Evolutionary conservation across 1,140 invertebrate species (phyloP), one percentile per base, ranked within the genome.

Genomic region (Thrips palmi): DNA sequence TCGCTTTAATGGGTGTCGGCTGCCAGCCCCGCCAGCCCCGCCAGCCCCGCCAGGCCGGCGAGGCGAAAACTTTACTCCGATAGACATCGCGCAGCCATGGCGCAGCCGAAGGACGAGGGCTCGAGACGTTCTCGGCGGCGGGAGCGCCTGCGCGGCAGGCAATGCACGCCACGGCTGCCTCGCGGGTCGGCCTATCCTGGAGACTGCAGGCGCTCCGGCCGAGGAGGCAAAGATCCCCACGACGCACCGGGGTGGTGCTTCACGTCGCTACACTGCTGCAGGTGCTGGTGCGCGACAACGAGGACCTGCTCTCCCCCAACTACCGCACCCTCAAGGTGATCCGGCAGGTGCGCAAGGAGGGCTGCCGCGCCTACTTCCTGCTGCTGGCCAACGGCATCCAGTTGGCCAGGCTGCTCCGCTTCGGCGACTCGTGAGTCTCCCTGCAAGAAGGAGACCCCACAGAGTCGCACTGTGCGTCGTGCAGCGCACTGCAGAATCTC

Each of bases 311-410:
- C 4, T 62, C 65, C 1, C 75, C 77, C 1, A 64, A 65, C 33
- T 60, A 53, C 39, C 50, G 57, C 35, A 64, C 70, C 1, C 41
- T 68, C 32, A 54, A 57, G 35, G 59, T 70, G 3, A 51, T 83
- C 21, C 46, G 52, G 8, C 55, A 65, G 33, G 67, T 72, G 5
- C 66, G 66, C 46, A 59, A 58, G 44, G 61, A 68, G 14, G 69
- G 71, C 12, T 86, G 81, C 49, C 66, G 74, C 47, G 54, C 67
- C 7, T 77, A 81, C 47, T 50, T 84, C 29, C 70, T 84, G 44
- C 59, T 82, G 11, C 53, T 84, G n/a, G 54, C 71, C 1, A 82
- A 82, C 56, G 77, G 71, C 4, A 47, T 70, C 15, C 70, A 80
- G 62, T 60, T 70, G 4, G 52, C 64, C 0, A 51, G 71, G 44